phyloP scores from a whole-genome alignment of 2,888 invertebrate species.

The Proisotoma minuta region DNA sequence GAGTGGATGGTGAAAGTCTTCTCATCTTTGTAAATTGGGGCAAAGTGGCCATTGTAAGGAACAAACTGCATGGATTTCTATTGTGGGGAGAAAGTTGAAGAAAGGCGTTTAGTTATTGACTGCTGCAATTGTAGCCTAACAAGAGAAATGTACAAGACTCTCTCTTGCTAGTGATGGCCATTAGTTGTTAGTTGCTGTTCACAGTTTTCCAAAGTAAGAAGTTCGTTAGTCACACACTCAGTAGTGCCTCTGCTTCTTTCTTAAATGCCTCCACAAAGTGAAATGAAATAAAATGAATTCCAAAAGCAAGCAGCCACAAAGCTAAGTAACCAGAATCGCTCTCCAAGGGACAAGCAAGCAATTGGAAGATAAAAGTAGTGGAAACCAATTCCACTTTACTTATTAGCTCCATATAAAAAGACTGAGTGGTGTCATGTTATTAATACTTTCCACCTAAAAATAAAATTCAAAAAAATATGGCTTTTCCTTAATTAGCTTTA shows the following conservation, averaged over 20 bases:
- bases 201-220: background rate
- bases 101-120: constrained; percentile 3
- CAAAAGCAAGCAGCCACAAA: background rate
- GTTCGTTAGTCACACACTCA: constrained; percentile 6
- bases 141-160: background rate
- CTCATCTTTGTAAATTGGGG: constrained; percentile 3
- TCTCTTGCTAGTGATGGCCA: constrained; percentile 1
- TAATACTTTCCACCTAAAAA: no score
- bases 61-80: no score
- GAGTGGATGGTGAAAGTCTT: no score
- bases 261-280: constrained; percentile 1
- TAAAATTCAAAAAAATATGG: no score
- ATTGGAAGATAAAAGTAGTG: no score
- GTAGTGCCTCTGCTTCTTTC: no score
- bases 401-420: no score
- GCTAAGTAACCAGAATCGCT: no score
- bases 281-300: background rate
- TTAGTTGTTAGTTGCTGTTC: constrained; percentile 4
- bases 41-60: constrained; percentile 1
- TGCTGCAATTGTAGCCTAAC: background rate
- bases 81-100: background rate
- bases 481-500: no score
- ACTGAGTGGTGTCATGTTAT: no score
- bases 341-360: no score
- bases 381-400: no score